Conservation (phyloP, 1,140 invertebrate species). For the Eulimnadia texana region DNA sequence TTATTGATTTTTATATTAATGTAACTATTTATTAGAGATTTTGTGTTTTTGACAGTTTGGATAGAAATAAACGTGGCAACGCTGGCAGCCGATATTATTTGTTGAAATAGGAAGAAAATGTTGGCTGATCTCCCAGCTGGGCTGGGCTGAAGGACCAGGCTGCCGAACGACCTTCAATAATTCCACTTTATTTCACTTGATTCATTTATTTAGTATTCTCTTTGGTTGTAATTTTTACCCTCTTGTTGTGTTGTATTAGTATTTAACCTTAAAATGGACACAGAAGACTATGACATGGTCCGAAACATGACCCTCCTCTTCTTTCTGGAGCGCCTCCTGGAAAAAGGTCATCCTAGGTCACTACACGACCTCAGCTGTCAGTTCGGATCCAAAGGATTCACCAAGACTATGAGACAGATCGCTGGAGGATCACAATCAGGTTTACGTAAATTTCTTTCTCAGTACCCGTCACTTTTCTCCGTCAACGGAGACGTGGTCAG, state of each 20-base stretch:
- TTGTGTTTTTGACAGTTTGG: too few species aligned
- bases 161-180: not conserved
- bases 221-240: not conserved
- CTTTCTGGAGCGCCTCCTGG: conserved; percentile 85
- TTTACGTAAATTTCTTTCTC: conserved; percentile 74
- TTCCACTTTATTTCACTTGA: not conserved
- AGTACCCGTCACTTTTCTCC: conserved; percentile 81
- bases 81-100: not conserved
- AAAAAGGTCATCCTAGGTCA: conserved; percentile 72
- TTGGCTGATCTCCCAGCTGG: not conserved
- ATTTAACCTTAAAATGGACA: conserved; percentile 74
- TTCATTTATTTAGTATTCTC: conserved; percentile 3
- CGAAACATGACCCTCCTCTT: conserved; percentile 88
- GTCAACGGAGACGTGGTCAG: conserved; percentile 80
- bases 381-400: conserved; percentile 89
- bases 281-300: conserved; percentile 81
- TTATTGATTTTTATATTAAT: too few species aligned
- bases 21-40: too few species aligned
- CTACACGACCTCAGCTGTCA: conserved; percentile 92
- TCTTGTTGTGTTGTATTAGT: not conserved
- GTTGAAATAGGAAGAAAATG: not conserved
- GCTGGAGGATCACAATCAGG: conserved; percentile 86
- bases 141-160: not conserved
- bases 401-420: conserved; percentile 77
- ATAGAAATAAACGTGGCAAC: not conserved